Percentiles rank a stretch among this genome's conserved stretches.
phyloP scores from a whole-genome alignment of 1,140 invertebrate species.

The Drosophila pseudoananassae region DNA sequence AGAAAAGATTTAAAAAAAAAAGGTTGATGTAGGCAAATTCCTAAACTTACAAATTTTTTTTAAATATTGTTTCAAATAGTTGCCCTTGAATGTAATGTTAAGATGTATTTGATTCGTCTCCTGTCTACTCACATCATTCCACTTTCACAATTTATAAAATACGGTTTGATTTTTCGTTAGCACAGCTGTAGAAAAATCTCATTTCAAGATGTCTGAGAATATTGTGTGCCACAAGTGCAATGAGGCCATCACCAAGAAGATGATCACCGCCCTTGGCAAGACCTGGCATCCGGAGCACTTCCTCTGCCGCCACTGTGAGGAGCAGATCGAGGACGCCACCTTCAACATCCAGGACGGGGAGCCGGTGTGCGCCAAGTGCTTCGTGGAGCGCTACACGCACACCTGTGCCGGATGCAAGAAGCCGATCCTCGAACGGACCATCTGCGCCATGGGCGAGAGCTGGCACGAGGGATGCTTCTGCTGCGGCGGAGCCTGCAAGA shows the following conservation, averaged over 20 bases:
- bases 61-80: background rate
- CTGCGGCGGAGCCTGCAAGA: conserved; percentile 89
- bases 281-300: conserved; percentile 99
- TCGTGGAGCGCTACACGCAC: conserved; percentile 88
- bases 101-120: background rate
- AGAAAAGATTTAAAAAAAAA: too few relatives aligned
- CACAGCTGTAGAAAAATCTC: background rate
- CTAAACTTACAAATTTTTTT: too few relatives aligned
- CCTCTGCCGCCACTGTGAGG: conserved; percentile 91
- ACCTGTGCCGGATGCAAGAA: conserved; percentile 88
- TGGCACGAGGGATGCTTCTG: conserved; percentile 95
- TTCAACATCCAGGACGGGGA: conserved; percentile 89
- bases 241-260: conserved; percentile 70
- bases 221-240: conserved; percentile 77
- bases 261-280: conserved; percentile 95
- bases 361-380: conserved; percentile 90
- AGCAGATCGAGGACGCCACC: conserved; percentile 85
- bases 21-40: too few relatives aligned
- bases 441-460: conserved; percentile 90
- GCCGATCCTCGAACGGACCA: conserved; percentile 87
- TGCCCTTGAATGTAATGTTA: background rate
- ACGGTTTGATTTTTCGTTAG: background rate
- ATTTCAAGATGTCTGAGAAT: conserved; percentile 42
- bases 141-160: background rate
- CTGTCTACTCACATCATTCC: background rate